Base-by-base conservation (phyloP, 2,113 vertebrate species). In the Grantiella picta region DNA sequence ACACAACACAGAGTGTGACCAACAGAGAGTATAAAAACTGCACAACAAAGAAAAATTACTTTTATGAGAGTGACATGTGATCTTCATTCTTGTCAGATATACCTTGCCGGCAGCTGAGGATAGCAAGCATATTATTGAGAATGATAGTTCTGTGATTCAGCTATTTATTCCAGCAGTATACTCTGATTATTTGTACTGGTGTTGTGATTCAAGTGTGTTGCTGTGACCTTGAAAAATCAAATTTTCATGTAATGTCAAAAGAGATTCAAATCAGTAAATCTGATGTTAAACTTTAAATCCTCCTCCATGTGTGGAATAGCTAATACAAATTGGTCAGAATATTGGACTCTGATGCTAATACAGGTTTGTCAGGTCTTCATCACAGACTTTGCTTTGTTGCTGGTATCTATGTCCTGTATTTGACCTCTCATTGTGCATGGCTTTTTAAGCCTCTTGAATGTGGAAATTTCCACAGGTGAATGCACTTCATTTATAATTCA, bases 1-100 rank as follows among this genome's bases (percentile, higher is more conserved):
- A 24, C 23, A 6, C 8, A 66, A 14, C 10, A 50, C 2, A 27
- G 14, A 29, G 6, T 0, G 2, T 13, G n/a, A 40, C 7, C 9
- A 61, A 15, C 11, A n/a, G 5, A 21, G 18, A 44, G 5, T n/a
- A 36, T 7, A 49, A 84, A 79, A 82, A 25, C 8, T n/a, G 8
- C 70, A 65, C 10, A 68, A 49, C 20, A 57, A 27, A 57, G 5
- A 47, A 60, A 42, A 94, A 71, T 3, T 18, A 68, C 18, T 77
- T 77, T 72, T 22, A 81, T 54, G 17, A 33, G 10, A 47, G 33
- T 3, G 6, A 61, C 21, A 66, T 1, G 6, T 82, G 45, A 40
- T 60, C 18, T 66, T 14, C 21, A 53, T 70, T 91, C 56, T 52
- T 45, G 31, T 11, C 36, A 57, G 14, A 13, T 25, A 35, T 12